Conservation (phyloP, 2,113 vertebrate species). For the Electrona antarctica region DNA sequence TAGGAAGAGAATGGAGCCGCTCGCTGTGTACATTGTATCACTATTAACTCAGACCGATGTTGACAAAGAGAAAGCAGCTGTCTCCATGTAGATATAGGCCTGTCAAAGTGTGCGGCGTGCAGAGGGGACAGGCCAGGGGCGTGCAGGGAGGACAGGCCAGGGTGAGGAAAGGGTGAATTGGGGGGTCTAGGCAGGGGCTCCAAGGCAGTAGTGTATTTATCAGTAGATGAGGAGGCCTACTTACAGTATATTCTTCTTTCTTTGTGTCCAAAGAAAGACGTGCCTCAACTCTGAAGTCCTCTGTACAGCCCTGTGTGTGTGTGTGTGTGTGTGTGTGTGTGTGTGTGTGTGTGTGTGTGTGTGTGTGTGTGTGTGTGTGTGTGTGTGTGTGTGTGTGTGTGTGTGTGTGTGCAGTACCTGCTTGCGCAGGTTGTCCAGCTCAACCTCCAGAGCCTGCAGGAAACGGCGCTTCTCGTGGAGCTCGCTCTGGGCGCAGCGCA, state of each 20-base stretch:
- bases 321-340: too few relatives aligned
- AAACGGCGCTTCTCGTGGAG: conserved; percentile 77
- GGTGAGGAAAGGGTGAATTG: background rate
- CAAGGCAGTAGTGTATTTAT: background rate
- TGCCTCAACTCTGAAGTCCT: too few relatives aligned
- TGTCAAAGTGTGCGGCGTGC: conserved; percentile 2
- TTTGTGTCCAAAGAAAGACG: too few relatives aligned
- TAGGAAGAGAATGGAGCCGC: conserved; percentile 21
- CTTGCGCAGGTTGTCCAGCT: conserved; percentile 77
- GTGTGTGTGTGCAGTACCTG: conserved; percentile 65
- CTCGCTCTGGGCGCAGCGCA: conserved; percentile 76
- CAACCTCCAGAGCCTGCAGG: conserved; percentile 80
- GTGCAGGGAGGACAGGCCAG: background rate
- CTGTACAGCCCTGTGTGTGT: too few relatives aligned
- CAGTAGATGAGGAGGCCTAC: background rate
- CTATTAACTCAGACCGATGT: conserved; percentile 5
- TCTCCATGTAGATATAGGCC: conserved; percentile 14
- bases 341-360: background rate
- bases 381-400: too few relatives aligned
- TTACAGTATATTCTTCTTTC: too few relatives aligned
- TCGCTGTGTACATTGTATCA: conserved; percentile 24
- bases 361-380: background rate
- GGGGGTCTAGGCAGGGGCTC: background rate
- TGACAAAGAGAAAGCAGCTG: conserved; percentile 47
- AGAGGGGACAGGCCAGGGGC: background rate